Evolutionary conservation across 2,797 vertebrate genomes (phyloP).

Genomic region (Chelmon rostratus): DNA sequence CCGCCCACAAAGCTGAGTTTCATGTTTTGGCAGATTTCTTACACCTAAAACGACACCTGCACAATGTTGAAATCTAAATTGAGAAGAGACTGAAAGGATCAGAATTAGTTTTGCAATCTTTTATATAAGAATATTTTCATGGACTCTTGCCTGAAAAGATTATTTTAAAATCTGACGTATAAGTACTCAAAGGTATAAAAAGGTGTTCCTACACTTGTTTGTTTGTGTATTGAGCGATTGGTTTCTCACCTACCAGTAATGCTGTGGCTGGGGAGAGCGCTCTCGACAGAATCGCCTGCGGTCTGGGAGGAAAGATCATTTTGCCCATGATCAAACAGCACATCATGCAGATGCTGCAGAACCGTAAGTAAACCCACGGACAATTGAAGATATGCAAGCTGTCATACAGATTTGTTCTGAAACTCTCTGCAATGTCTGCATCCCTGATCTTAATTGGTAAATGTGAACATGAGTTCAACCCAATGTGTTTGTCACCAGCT

Average conservation of each 20-base stretch:
- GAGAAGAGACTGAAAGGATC: background rate
- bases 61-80: background rate
- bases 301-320: slow-evolving; percentile 97
- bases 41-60: too few relatives aligned
- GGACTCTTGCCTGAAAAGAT: too few relatives aligned
- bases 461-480: background rate
- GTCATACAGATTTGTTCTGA: too few relatives aligned
- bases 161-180: background rate
- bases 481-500: slow-evolving; percentile 77
- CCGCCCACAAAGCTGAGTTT: too few relatives aligned
- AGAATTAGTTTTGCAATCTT: too few relatives aligned
- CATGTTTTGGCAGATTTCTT: too few relatives aligned
- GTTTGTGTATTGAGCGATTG: background rate
- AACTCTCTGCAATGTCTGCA: background rate
- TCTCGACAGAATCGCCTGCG: slow-evolving; percentile 97
- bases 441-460: background rate
- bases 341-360: slow-evolving; percentile 99
- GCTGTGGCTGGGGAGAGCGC: slow-evolving; percentile 98
- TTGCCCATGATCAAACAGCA: slow-evolving; percentile 99
- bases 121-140: too few relatives aligned
- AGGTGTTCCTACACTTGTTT: background rate
- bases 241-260: slow-evolving; percentile 80
- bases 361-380: slow-evolving; percentile 87
- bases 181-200: background rate
- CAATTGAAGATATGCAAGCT: too few relatives aligned